Percentiles rank a stretch among this genome's conserved stretches.
These are phyloP conservation scores for Saturnia pavonia DNA, from an alignment of 2,888 invertebrate genomes.

Conservation along the genomic window DNA sequence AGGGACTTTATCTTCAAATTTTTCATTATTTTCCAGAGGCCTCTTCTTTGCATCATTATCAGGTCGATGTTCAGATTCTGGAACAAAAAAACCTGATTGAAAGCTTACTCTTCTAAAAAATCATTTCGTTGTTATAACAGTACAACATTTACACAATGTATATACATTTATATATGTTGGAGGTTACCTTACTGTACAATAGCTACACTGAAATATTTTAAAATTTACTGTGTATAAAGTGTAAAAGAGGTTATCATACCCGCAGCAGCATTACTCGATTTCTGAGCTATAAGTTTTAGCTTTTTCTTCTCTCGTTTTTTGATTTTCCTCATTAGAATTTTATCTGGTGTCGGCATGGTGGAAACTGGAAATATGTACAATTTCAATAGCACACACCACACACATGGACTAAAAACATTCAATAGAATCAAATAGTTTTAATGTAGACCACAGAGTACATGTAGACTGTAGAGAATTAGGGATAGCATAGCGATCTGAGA, in stretches of 20 bases:
- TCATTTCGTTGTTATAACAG: neutral
- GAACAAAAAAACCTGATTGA: conserved; percentile 22
- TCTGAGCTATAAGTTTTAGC: conserved; percentile 77
- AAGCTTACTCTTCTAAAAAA: neutral
- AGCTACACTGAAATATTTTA: neutral
- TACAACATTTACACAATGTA: too few species aligned
- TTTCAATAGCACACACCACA: neutral
- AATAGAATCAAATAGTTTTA: too few species aligned
- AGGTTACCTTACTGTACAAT: conserved; percentile 11
- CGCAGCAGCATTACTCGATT: conserved; percentile 59
- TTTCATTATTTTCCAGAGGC: conserved; percentile 41
- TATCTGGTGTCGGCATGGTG: conserved; percentile 85
- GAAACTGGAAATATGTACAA: neutral
- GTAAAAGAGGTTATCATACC: conserved; percentile 53
- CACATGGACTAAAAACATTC: conserved; percentile 23
- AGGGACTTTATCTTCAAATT: conserved; percentile 31
- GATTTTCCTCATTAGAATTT: conserved; percentile 88
- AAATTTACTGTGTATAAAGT: neutral
- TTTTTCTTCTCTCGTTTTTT: conserved; percentile 89
- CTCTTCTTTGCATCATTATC: conserved; percentile 49
- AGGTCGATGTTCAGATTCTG: conserved; percentile 30
- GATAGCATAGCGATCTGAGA: too few species aligned
- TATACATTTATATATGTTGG: neutral
- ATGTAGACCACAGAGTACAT: too few species aligned
- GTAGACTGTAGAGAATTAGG: too few species aligned